These are phyloP conservation scores for Drosophila rhopaloa DNA, from an alignment of 1,140 invertebrate genomes.

Conservation along the genomic window DNA sequence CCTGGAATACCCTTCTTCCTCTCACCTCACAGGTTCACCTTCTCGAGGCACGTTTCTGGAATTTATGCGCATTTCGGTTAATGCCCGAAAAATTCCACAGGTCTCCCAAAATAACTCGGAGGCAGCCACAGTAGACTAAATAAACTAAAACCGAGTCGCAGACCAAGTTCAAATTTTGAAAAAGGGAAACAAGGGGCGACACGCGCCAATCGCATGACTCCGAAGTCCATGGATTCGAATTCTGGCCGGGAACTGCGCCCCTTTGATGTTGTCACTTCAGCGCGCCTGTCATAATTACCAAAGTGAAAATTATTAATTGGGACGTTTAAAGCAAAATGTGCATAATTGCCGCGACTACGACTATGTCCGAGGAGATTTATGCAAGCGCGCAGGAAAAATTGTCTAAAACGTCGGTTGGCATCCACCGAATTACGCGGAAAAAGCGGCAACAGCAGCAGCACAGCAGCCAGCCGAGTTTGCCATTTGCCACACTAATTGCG, in stretches of 20 bases:
- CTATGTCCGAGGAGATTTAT: constrained; percentile 58
- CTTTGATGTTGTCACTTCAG: constrained; percentile 82
- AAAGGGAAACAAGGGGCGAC: neutral
- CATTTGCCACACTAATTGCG: constrained; percentile 83
- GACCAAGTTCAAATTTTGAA: neutral
- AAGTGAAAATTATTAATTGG: constrained; percentile 83
- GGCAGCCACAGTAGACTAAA: constrained; percentile 6
- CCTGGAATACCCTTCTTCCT: too few species aligned
- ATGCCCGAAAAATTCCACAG: constrained; percentile 32
- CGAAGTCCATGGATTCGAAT: neutral
- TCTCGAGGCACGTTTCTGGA: constrained; percentile 31
- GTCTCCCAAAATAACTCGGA: constrained; percentile 17
- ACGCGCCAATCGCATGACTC: constrained; percentile 14
- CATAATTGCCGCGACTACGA: constrained; percentile 67
- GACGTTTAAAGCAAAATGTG: constrained; percentile 81
- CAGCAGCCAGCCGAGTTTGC: constrained; percentile 22
- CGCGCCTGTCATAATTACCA: constrained; percentile 78
- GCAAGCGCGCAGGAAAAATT: constrained; percentile 74
- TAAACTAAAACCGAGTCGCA: constrained; percentile 13
- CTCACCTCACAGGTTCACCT: neutral
- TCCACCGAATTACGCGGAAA: constrained; percentile 74
- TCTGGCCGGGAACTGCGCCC: constrained; percentile 14
- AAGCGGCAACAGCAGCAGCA: constrained; percentile 30
- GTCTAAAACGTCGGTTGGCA: constrained; percentile 67
- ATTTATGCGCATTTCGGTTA: constrained; percentile 48